A percentile compares a stretch with the other conserved stretches of the same genome.
Evolutionary conservation across 1,140 invertebrate species (phyloP).

Genomic region (Maniola jurtina): DNA sequence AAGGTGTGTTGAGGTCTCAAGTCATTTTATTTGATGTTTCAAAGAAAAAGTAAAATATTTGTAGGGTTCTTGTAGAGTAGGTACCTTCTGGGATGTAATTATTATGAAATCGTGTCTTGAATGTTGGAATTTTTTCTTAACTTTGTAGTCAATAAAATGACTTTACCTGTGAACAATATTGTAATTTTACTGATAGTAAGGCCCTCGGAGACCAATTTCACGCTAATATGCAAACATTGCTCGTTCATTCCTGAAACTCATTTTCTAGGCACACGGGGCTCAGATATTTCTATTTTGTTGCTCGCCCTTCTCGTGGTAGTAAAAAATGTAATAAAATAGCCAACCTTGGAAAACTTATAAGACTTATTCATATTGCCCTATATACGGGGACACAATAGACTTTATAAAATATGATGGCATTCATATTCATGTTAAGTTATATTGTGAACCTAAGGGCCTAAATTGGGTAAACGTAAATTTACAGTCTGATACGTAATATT

Average conservation of each 20-base stretch:
- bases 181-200: neutral
- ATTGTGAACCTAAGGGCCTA: neutral
- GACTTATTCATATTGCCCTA: neutral
- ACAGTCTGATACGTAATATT: no score
- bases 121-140: no score
- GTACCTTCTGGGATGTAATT: no score
- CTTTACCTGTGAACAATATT: no score
- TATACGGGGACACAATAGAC: neutral
- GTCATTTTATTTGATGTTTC: no score
- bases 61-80: no score
- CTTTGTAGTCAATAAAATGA: no score
- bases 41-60: no score
- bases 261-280: neutral
- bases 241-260: neutral
- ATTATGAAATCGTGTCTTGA: no score
- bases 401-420: neutral
- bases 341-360: slow-evolving; percentile 6
- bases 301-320: neutral
- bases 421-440: neutral
- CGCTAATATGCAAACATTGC: slow-evolving; percentile 1
- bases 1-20: no score
- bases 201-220: neutral
- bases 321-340: slow-evolving; percentile 1
- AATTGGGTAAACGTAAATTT: no score
- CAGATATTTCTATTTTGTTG: slow-evolving; percentile 2